Base-by-base conservation (phyloP, 2,888 invertebrate genomes). In the Catocala nupta region DNA sequence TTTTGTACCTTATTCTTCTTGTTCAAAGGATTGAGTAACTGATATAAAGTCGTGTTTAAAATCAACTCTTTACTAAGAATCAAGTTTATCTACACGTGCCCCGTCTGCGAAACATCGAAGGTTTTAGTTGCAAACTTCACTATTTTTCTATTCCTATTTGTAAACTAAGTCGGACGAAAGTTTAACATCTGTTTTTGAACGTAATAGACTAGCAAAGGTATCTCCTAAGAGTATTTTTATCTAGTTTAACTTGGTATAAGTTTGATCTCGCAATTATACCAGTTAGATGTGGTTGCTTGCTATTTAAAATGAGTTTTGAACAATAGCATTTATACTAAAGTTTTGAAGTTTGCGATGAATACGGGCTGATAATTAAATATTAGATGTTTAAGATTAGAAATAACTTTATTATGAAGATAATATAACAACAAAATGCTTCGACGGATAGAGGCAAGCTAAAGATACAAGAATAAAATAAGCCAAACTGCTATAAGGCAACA, bases 111-210 rank as follows among this genome's bases (percentile, higher is more conserved):
- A 39, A 42, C 36, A 16, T 48, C 13, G 11, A 61, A 70, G 56
- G 65, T 55, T 60, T 7, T 25, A 74, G 67, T 71, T 59, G 7
- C 10, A 53, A 72, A 73, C 65, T 70, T 63, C 12, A 51, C 51
- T 36, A 51, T 64, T 53, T 55, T 59, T 56, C 49, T 66, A 68
- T 69, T 66, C 59, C 62, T n/a, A 49, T 59, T 69, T 59, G 44
- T 67, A 47, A 62, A 63, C 45, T 43, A 58, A 65, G 56, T 58
- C 45, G 25, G 9, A 49, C 50, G 59, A 64, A 76, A 76, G 60
- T 78, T 78, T 51, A 64, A 68, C 75, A 73, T 75, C 69, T 69
- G 70, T 53, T 70, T 61, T 54, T 33, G 58, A 56, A 68, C 50
- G 59, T 67, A 70, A 73, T 63, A 68, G 56, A 73, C 68, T 53